phyloP scores from a whole-genome alignment of 2,113 vertebrate species.

The Phyllopteryx taeniolatus region DNA sequence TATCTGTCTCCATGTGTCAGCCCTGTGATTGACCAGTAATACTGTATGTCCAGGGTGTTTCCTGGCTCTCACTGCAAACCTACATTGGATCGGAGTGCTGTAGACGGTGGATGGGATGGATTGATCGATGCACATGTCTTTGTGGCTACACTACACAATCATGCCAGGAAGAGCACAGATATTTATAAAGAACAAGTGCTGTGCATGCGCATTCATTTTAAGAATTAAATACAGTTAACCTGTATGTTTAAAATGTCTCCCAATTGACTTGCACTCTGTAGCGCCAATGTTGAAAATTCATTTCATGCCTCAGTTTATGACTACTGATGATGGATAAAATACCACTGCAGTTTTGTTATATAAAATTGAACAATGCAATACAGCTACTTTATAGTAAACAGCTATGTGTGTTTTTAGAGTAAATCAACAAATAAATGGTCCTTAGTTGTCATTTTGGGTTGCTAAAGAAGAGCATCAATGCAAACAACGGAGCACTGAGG shows the following conservation, averaged over 20 bases:
- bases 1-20: neutral
- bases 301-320: neutral
- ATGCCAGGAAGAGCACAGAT: neutral
- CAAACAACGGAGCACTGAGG: conserved; percentile 14
- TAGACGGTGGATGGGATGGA: neutral
- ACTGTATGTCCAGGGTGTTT: neutral
- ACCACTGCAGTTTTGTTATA: neutral
- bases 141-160: neutral
- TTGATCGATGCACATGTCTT: neutral
- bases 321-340: neutral
- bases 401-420: neutral
- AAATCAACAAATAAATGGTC: neutral
- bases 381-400: neutral
- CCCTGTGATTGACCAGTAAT: neutral
- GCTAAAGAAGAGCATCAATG: neutral
- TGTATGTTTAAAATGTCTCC: no score
- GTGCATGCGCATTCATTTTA: neutral
- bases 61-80: neutral
- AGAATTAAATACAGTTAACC: no score
- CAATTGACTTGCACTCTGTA: neutral
- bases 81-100: neutral
- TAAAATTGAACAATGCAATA: neutral
- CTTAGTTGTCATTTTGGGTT: neutral
- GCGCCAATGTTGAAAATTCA: neutral
- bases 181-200: neutral